These are phyloP conservation scores for Xenops minutus DNA, from an alignment of 2,797 vertebrate species.

Conservation along the genomic window DNA sequence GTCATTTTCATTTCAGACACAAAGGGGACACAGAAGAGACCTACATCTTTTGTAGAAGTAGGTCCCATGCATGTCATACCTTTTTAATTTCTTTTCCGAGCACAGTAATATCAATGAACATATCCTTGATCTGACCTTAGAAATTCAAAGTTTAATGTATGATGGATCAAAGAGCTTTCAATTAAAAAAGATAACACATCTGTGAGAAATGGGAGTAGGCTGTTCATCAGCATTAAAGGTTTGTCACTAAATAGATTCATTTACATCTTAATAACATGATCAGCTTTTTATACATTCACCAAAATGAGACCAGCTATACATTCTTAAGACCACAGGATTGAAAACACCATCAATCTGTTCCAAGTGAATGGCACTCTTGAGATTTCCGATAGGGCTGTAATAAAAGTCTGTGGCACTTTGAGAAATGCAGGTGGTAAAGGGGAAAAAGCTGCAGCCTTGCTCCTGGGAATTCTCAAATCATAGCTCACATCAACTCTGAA, in stretches of 20 bases:
- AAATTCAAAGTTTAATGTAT: not conserved
- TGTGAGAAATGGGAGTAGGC: not conserved
- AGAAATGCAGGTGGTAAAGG: slow-evolving; percentile 36
- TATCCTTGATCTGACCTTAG: not conserved
- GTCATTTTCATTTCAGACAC: not conserved
- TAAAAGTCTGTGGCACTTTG: slow-evolving; percentile 29
- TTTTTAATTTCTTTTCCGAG: not conserved
- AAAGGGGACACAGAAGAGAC: not conserved
- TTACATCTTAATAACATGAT: not conserved
- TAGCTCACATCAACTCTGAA: slow-evolving; percentile 31
- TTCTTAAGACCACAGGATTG: not conserved
- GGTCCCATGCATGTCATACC: not conserved
- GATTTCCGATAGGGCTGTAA: not conserved
- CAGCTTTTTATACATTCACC: not conserved
- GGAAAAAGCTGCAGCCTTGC: not conserved
- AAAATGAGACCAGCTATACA: not conserved
- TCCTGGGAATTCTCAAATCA: slow-evolving; percentile 48
- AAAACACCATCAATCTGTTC: slow-evolving; percentile 38
- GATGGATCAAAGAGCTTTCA: not conserved
- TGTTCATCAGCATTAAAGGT: not conserved
- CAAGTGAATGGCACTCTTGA: slow-evolving; percentile 7
- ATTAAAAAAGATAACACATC: not conserved
- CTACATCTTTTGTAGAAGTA: not conserved
- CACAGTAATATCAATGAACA: not conserved
- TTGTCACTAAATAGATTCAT: not conserved